A percentile compares a stretch with the other conserved stretches of the same genome.
Evolutionary conservation across 2,113 vertebrate genomes (phyloP).

Genomic region (Clarias gariepinus): DNA sequence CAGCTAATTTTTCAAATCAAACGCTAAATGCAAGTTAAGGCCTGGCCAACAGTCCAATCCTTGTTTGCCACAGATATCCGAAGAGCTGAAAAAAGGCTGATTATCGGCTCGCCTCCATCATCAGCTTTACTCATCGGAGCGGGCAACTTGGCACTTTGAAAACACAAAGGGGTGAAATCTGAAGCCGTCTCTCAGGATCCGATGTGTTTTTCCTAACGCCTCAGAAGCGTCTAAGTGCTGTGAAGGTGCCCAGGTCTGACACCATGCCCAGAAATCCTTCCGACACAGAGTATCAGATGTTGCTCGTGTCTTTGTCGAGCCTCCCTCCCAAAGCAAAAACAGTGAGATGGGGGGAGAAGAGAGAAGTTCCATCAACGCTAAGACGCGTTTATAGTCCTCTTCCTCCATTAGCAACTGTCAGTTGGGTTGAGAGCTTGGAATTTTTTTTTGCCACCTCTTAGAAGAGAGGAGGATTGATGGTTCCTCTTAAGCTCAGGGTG

Average conservation of each 20-base stretch:
- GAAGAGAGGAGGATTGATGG: constrained; percentile 52
- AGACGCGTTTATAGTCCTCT: constrained; percentile 57
- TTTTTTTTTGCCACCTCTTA: constrained; percentile 17
- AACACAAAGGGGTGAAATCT: constrained; percentile 38
- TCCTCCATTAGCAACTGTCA: constrained; percentile 47
- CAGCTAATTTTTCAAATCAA: neutral
- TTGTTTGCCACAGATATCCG: neutral
- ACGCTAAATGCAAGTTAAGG: neutral
- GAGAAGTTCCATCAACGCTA: constrained; percentile 52
- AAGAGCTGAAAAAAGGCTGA: constrained; percentile 7
- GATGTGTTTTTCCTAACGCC: constrained; percentile 67
- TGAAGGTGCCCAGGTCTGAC: constrained; percentile 51
- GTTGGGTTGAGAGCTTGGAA: constrained; percentile 18
- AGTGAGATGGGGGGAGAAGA: constrained; percentile 56
- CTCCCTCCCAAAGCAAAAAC: constrained; percentile 58
- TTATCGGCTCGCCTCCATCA: constrained; percentile 3
- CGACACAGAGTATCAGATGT: constrained; percentile 43
- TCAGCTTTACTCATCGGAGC: constrained; percentile 20
- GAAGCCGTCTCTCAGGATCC: constrained; percentile 55
- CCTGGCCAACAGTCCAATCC: neutral
- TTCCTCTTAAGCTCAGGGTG: constrained; percentile 37
- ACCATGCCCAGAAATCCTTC: constrained; percentile 41
- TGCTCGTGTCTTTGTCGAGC: constrained; percentile 22
- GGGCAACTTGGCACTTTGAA: constrained; percentile 35
- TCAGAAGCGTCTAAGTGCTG: constrained; percentile 53